phyloP scores from a whole-genome alignment of 2,888 invertebrate species.

The Carcina quercana region DNA sequence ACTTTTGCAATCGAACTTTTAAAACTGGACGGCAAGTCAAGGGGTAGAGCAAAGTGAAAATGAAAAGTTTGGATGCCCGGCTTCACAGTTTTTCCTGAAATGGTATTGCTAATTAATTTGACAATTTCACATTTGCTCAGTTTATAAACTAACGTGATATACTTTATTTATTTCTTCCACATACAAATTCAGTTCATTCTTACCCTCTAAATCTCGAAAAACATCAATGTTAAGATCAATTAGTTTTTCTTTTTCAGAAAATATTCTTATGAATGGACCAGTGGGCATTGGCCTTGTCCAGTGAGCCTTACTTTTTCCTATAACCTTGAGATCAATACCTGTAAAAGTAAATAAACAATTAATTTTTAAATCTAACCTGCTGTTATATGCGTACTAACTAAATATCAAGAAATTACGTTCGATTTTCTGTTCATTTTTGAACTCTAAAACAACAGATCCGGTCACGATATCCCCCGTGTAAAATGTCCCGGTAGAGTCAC shows the following conservation, averaged over 20 bases:
- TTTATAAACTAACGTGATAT: too few species aligned
- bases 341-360: slow-evolving; percentile 19
- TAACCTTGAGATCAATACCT: slow-evolving; percentile 48
- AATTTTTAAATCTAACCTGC: background rate
- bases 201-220: slow-evolving; percentile 33
- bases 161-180: too few species aligned
- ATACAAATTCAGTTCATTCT: too few species aligned
- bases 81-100: slow-evolving; percentile 36
- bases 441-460: slow-evolving; percentile 46
- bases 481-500: slow-evolving; percentile 45
- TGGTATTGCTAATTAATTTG: too few species aligned
- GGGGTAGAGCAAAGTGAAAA: slow-evolving; percentile 51
- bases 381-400: slow-evolving; percentile 4
- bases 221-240: slow-evolving; percentile 37
- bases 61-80: slow-evolving; percentile 44
- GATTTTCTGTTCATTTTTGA: slow-evolving; percentile 40
- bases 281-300: slow-evolving; percentile 54
- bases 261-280: slow-evolving; percentile 51
- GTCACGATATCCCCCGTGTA: slow-evolving; percentile 59
- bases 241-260: slow-evolving; percentile 46
- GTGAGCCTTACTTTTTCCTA: slow-evolving; percentile 45
- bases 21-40: slow-evolving; percentile 50
- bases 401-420: slow-evolving; percentile 31
- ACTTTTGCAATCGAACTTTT: slow-evolving; percentile 49
- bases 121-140: too few species aligned